These are phyloP conservation scores for Nansenia antarctica DNA, from an alignment of 2,113 vertebrate species.

Conservation along the genomic window DNA sequence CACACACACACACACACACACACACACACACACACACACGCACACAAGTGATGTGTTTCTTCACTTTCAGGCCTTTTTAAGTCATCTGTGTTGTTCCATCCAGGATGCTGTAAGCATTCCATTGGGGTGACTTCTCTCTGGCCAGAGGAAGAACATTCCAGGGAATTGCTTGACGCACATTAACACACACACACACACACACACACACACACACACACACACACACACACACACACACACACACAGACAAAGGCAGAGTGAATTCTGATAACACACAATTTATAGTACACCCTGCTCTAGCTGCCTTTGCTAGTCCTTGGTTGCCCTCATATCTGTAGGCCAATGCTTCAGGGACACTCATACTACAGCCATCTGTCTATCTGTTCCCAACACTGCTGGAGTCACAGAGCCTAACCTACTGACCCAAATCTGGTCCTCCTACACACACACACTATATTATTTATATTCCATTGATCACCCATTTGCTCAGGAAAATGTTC, in stretches of 20 bases:
- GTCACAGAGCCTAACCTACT: no score
- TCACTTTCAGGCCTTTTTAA: conserved; percentile 73
- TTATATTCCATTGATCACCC: no score
- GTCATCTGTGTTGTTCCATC: conserved; percentile 71
- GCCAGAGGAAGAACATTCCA: conserved; percentile 71
- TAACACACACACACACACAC: conserved; percentile 53
- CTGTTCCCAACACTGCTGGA: no score
- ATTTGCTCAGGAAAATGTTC: not conserved
- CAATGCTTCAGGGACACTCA: no score
- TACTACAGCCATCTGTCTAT: no score
- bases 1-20: not conserved
- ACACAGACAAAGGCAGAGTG: not conserved
- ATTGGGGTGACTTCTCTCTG: conserved; percentile 74
- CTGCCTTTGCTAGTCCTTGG: no score
- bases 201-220: conserved; percentile 8
- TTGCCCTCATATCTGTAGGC: no score
- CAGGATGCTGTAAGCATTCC: conserved; percentile 69
- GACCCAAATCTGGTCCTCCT: not conserved
- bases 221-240: not conserved
- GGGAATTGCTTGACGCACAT: conserved; percentile 70
- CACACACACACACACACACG: not conserved
- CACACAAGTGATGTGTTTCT: conserved; percentile 12
- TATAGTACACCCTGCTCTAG: no score
- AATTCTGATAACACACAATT: no score
- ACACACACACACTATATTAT: not conserved